A percentile compares a stretch with the other conserved stretches of the same genome.
phyloP scores from a whole-genome alignment of 2,888 invertebrate genomes.

The Fragum sueziense region DNA sequence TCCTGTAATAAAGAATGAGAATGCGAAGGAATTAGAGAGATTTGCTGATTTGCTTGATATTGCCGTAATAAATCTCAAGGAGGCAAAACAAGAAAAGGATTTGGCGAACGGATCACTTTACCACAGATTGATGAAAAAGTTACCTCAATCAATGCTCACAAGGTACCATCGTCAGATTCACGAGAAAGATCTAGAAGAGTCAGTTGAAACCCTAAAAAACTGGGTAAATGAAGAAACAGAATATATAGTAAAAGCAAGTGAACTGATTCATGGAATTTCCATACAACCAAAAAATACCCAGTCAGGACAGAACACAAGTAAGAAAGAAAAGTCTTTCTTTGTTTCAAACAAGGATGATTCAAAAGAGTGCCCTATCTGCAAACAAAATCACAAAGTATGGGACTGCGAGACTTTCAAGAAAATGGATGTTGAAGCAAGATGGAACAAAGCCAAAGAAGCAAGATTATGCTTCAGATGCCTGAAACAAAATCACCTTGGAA shows the following conservation, averaged over 20 bases:
- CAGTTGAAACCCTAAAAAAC: constrained; percentile 9
- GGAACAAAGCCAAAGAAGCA: constrained; percentile 1
- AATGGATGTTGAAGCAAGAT: constrained; percentile 1
- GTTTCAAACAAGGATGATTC: neutral
- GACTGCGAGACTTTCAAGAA: constrained; percentile 13
- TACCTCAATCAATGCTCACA: constrained; percentile 22
- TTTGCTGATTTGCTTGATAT: neutral
- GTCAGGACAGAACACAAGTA: neutral
- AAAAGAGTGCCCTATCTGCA: constrained; percentile 9
- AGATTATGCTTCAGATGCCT: constrained; percentile 36
- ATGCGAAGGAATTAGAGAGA: neutral
- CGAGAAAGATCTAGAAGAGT: constrained; percentile 11
- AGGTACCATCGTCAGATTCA: constrained; percentile 27
- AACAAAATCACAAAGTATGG: constrained; percentile 15
- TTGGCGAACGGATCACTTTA: neutral
- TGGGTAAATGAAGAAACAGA: constrained; percentile 24
- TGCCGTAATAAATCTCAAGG: neutral
- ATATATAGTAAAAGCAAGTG: constrained; percentile 18
- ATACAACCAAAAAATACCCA: neutral
- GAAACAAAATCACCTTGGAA: constrained; percentile 20
- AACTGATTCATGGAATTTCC: constrained; percentile 19
- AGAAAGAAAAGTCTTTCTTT: neutral
- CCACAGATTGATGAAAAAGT: neutral
- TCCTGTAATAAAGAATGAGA: neutral
- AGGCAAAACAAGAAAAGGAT: neutral